A percentile compares a stretch with the other conserved stretches of the same genome.
Evolutionary conservation across 2,888 invertebrate species (phyloP).

Genomic region (Rosalia funebris): DNA sequence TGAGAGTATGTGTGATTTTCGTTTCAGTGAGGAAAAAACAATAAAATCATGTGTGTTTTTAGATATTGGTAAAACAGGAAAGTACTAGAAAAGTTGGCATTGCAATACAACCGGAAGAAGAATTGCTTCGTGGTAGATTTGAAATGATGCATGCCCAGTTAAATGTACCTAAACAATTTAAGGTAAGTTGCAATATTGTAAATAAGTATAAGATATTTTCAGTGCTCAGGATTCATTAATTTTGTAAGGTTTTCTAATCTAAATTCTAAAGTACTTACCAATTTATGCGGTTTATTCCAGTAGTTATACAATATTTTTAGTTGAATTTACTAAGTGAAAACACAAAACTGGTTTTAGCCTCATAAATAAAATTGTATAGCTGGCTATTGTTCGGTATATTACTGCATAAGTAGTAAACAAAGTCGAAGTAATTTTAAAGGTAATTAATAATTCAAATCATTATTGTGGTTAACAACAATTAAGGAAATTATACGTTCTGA

Average conservation of each 20-base stretch:
- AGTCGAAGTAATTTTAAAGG: not conserved
- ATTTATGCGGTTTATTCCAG: not conserved
- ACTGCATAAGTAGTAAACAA: not conserved
- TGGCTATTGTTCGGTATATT: not conserved
- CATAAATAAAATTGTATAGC: not conserved
- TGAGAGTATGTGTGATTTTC: constrained; percentile 75
- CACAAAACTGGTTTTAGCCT: no score
- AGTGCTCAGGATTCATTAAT: no score
- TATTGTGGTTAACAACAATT: not conserved
- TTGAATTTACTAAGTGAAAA: no score
- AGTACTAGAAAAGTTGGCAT: constrained; percentile 88
- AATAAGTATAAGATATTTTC: no score
- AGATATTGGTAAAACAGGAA: constrained; percentile 90
- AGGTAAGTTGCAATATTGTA: constrained; percentile 68
- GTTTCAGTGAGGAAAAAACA: no score
- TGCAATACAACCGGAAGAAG: constrained; percentile 90
- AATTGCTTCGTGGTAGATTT: constrained; percentile 84
- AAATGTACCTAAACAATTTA: constrained; percentile 91
- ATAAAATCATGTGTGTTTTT: constrained; percentile 24
- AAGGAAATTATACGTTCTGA: not conserved
- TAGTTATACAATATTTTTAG: no score
- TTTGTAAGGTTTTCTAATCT: no score
- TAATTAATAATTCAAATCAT: not conserved
- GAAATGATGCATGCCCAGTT: constrained; percentile 89
- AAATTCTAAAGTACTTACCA: not conserved